A percentile compares a stretch with the other conserved stretches of the same genome.
Conservation (phyloP, 2,888 invertebrate species). For the Orthonychiurus folsomi region DNA sequence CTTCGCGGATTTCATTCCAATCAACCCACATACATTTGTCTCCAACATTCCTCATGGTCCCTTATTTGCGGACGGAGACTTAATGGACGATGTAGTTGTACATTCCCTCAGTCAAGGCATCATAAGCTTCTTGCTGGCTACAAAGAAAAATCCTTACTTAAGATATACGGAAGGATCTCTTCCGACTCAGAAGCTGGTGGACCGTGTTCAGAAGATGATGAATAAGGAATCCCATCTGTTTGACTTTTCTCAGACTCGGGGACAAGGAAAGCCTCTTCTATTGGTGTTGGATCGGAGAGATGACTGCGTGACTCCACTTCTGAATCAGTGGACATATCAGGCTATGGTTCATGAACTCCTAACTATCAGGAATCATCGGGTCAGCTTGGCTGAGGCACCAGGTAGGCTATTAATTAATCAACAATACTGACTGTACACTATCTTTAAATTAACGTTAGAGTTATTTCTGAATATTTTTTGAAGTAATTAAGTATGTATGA, state of each 20-base stretch:
- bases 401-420: constrained; percentile 46
- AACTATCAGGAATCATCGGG: constrained; percentile 85
- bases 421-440: constrained; percentile 6
- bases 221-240: constrained; percentile 79
- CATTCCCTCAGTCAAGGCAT: constrained; percentile 52
- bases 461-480: no score
- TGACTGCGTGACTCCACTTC: constrained; percentile 89
- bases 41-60: constrained; percentile 45
- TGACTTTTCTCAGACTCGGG: constrained; percentile 63
- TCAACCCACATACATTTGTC: constrained; percentile 80
- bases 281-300: constrained; percentile 85
- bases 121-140: constrained; percentile 70
- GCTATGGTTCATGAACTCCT: constrained; percentile 99
- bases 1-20: constrained; percentile 90
- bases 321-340: constrained; percentile 98
- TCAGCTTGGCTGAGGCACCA: constrained; percentile 73
- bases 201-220: constrained; percentile 70
- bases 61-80: constrained; percentile 35
- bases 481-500: no score
- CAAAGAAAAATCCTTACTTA: constrained; percentile 83
- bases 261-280: constrained; percentile 65
- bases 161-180: constrained; percentile 81
- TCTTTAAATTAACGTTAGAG: background rate
- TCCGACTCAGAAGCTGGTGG: constrained; percentile 73
- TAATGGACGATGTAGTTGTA: constrained; percentile 35